These are phyloP conservation scores for Parasteatoda tepidariorum DNA, from an alignment of 1,140 invertebrate species.

Conservation along the genomic window DNA sequence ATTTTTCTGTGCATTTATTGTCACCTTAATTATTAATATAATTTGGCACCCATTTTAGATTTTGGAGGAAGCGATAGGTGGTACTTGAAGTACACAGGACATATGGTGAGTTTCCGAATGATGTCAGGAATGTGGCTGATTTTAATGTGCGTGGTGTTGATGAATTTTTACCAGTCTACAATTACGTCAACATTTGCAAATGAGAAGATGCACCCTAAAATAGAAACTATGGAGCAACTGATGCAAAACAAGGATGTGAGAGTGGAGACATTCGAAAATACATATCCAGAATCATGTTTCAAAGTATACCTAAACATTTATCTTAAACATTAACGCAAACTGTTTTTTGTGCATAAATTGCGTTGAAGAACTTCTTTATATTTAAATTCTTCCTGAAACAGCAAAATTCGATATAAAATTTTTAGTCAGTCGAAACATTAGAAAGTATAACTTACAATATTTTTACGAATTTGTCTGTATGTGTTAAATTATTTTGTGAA, in stretches of 20 bases:
- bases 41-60: background rate
- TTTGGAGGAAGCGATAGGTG: conserved; percentile 12
- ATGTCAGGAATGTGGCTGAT: conserved; percentile 10
- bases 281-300: conserved; percentile 22
- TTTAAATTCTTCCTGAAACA: background rate
- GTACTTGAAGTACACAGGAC: background rate
- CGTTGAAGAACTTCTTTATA: background rate
- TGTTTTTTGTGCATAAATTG: no score
- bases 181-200: conserved; percentile 30
- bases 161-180: conserved; percentile 23
- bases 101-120: background rate
- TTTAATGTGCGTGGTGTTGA: background rate
- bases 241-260: background rate
- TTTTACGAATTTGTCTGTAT: background rate
- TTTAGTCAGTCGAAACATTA: background rate
- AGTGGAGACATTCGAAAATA: conserved; percentile 1
- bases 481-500: background rate
- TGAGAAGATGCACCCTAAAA: conserved; percentile 16
- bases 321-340: no score
- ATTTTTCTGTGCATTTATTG: background rate
- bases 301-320: background rate
- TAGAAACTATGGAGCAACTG: conserved; percentile 10
- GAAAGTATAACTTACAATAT: background rate
- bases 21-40: background rate
- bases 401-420: background rate